Evolutionary conservation across 2,888 invertebrate genomes (phyloP).

Genomic region (Oligia fasciuncula): DNA sequence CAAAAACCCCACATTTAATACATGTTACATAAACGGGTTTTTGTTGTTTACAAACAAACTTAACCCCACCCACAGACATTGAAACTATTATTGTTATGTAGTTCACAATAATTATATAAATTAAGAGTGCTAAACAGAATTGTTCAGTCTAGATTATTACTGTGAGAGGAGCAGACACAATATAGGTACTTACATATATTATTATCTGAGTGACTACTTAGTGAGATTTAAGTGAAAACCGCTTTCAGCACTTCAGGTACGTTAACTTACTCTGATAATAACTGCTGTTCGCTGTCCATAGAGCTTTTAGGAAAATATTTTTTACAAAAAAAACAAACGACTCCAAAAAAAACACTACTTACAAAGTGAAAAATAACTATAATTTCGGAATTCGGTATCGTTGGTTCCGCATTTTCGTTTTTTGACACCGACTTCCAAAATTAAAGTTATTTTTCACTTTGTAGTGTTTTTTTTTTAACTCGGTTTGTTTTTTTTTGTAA

Average conservation of each 20-base stretch:
- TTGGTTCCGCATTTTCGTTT: too few relatives aligned
- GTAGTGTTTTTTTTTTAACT: too few relatives aligned
- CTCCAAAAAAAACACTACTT: too few relatives aligned
- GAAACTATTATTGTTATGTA: background rate
- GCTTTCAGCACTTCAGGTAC: background rate
- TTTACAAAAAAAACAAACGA: too few relatives aligned
- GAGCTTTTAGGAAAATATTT: too few relatives aligned
- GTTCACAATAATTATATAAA: conserved; percentile 23
- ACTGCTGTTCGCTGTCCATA: too few relatives aligned
- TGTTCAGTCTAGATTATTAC: conserved; percentile 19
- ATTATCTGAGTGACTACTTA: background rate
- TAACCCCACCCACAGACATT: background rate
- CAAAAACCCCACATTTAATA: background rate
- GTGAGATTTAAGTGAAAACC: background rate
- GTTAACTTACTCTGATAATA: background rate
- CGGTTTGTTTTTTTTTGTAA: too few relatives aligned
- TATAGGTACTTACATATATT: background rate
- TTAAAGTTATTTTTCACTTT: too few relatives aligned
- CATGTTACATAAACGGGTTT: background rate
- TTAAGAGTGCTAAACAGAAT: background rate
- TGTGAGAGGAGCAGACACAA: background rate
- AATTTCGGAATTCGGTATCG: too few relatives aligned
- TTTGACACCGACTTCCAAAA: too few relatives aligned
- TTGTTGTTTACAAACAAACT: conserved; percentile 26
- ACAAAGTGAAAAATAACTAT: too few relatives aligned